Evolutionary conservation across 2,113 vertebrate species (phyloP).

Genomic region (rat (Rattus norvegicus)): GRCr8 NC_086021.1:186966501-186967000

Average conservation of each 20-base stretch:
- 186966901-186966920: background rate
- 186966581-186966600: background rate
- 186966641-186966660: background rate
- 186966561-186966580: background rate
- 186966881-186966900: fast-evolving
- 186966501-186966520: fast-evolving
- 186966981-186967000: background rate
- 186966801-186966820: background rate
- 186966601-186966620: fast-evolving
- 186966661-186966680: fast-evolving
- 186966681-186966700: fast-evolving
- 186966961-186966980: background rate
- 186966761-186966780: background rate
- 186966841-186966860: background rate
- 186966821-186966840: background rate
- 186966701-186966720: fast-evolving
- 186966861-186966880: fast-evolving
- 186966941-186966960: background rate
- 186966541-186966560: fast-evolving
- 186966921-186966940: background rate
- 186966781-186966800: background rate
- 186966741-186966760: fast-evolving
- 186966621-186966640: background rate
- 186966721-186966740: background rate
- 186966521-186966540: fast-evolving